phyloP scores from a whole-genome alignment of 2,888 invertebrate species.

The Penaeus monodon region DNA sequence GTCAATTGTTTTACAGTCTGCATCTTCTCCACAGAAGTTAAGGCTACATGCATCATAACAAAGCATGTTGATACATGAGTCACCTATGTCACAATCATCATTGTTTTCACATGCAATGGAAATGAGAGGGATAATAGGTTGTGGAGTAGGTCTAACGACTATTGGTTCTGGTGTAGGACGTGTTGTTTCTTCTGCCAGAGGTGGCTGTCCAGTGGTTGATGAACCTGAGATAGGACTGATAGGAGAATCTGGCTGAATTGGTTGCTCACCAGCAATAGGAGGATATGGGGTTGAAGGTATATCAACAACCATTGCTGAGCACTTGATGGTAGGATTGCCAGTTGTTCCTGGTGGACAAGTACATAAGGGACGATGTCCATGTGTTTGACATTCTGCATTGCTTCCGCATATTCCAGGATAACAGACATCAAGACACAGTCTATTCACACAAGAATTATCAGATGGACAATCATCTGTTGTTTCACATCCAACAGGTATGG shows the following conservation, averaged over 20 bases:
- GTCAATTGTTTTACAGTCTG: slow-evolving; percentile 61
- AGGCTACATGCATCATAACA: slow-evolving; percentile 61
- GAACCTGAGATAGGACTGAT: slow-evolving; percentile 3
- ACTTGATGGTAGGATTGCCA: slow-evolving; percentile 85
- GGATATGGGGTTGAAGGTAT: slow-evolving; percentile 24
- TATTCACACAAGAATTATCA: slow-evolving; percentile 47
- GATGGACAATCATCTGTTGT: slow-evolving; percentile 42
- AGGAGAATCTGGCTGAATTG: slow-evolving; percentile 12
- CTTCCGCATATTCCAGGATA: slow-evolving; percentile 56
- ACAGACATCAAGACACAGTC: slow-evolving; percentile 52
- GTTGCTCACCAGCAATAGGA: slow-evolving; percentile 67
- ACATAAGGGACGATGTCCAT: slow-evolving; percentile 75
- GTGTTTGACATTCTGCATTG: slow-evolving; percentile 55
- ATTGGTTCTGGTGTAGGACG: slow-evolving; percentile 12
- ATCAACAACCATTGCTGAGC: slow-evolving; percentile 69
- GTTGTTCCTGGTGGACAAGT: slow-evolving; percentile 80
- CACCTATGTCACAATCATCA: slow-evolving; percentile 52
- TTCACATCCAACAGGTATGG: slow-evolving; percentile 42
- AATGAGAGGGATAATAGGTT: slow-evolving; percentile 42
- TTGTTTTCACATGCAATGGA: slow-evolving; percentile 58
- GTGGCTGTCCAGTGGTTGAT: slow-evolving; percentile 34
- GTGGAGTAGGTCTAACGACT: slow-evolving; percentile 37
- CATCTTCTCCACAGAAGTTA: slow-evolving; percentile 59
- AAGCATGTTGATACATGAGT: slow-evolving; percentile 59
- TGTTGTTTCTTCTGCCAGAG: slow-evolving; percentile 45